Percentiles rank a stretch among this genome's conserved stretches.
Evolutionary conservation across 2,888 invertebrate genomes (phyloP).

Genomic region (Clitarchus hookeri): DNA sequence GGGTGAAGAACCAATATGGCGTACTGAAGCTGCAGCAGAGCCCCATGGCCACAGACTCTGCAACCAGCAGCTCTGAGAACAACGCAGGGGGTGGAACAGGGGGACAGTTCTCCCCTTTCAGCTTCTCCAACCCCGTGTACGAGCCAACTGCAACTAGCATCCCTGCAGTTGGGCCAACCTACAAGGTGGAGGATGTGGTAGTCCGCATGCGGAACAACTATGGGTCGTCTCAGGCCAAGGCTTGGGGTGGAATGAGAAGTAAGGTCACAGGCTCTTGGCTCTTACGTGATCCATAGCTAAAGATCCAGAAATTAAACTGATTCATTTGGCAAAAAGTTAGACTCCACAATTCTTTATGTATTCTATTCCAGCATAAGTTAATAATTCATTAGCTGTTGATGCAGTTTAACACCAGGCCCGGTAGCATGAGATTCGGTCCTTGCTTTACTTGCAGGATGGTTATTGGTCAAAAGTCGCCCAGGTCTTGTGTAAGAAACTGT

Average conservation of each 20-base stretch:
- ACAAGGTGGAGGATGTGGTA: slow-evolving; percentile 78
- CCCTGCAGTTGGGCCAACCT: slow-evolving; percentile 53
- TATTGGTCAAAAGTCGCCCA: no score
- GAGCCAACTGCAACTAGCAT: slow-evolving; percentile 62
- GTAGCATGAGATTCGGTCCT: no score
- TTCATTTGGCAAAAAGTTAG: no score
- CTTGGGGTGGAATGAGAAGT: slow-evolving; percentile 50
- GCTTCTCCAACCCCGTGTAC: slow-evolving; percentile 84
- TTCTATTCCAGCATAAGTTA: no score
- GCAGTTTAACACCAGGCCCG: no score
- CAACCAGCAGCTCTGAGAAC: slow-evolving; percentile 40
- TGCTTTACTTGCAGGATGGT: no score
- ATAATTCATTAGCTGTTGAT: no score
- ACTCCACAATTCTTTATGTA: no score
- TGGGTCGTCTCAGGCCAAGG: slow-evolving; percentile 35
- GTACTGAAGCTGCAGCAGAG: slow-evolving; percentile 76
- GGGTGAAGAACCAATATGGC: slow-evolving; percentile 67
- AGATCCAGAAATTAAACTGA: not conserved
- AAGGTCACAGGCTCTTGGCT: not conserved
- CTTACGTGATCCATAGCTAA: not conserved
- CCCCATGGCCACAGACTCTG: slow-evolving; percentile 54
- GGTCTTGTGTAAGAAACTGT: no score
- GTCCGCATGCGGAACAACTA: slow-evolving; percentile 60
- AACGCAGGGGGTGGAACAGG: slow-evolving; percentile 25
- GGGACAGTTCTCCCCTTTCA: slow-evolving; percentile 60